These are phyloP conservation scores for Megalops atlanticus DNA, from an alignment of 2,113 vertebrate species.

Conservation along the genomic window DNA sequence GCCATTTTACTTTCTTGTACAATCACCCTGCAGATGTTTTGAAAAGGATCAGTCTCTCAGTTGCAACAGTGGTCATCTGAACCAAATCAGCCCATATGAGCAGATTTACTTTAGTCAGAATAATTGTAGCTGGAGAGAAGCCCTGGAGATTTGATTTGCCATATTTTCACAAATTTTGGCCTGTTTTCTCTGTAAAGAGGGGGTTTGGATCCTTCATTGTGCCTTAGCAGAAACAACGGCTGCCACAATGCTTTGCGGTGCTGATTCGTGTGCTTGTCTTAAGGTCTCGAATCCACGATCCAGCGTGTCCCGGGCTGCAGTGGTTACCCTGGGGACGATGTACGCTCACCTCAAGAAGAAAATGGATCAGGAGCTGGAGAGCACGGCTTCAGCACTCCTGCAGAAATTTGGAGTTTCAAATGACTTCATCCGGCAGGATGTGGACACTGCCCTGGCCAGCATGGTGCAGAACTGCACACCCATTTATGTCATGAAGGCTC, in stretches of 20 bases:
- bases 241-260: not conserved
- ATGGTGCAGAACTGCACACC: constrained; percentile 91
- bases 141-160: not conserved
- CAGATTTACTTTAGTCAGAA: not conserved
- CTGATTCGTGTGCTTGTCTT: not conserved
- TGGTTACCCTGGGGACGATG: constrained; percentile 85
- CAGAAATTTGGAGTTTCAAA: constrained; percentile 89
- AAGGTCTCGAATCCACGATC: constrained; percentile 96
- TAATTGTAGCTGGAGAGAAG: not conserved
- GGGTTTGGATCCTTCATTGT: too few species aligned
- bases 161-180: not conserved
- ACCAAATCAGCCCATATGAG: not conserved
- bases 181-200: not conserved
- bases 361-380: constrained; percentile 94
- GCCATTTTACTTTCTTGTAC: not conserved
- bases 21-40: not conserved
- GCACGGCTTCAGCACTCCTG: constrained; percentile 81
- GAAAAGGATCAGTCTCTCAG: not conserved
- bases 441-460: constrained; percentile 84
- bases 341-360: constrained; percentile 82
- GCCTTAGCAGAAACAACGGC: not conserved
- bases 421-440: constrained; percentile 90
- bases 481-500: constrained; percentile 77
- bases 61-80: not conserved
- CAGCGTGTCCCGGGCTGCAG: constrained; percentile 86